Base-by-base conservation (phyloP, 2,113 vertebrate species). In the Empidonax alnorum region DNA sequence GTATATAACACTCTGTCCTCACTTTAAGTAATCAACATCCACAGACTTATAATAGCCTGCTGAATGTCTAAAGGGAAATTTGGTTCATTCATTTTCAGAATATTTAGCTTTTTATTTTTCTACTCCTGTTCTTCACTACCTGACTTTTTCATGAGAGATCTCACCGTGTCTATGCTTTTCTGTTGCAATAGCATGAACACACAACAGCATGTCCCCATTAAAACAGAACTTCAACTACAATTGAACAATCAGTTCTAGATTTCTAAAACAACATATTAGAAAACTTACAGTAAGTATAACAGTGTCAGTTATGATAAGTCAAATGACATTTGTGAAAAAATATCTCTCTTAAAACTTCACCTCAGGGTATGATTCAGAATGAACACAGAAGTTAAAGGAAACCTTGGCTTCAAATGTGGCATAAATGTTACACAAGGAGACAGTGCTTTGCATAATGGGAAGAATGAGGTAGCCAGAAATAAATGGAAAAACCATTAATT, bases 381-480 rank as follows among this genome's bases (percentile, higher is more conserved):
- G 11, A 68, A 52, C 20, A 46, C 4, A 67, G 22, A 92, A 37
- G 3, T 28, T 69, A 37, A 62, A 73, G 16, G 31, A 63, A 76
- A 65, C 6, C 14, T 67, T 62, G 19, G 3, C 37, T 89, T 75
- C 25, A 44, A 71, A 53, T n/a, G 20, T 6, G 69, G 28, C 10
- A 24, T 65, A 49, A 47, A 69, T 62, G 3, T 82, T 69, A 49
- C 8, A 23, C 12, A 87, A 68, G 8, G 15, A 62, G 13, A 68
- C 0, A 0, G 3, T 62, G 27, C 20, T 77, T 77, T 31, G 12
- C 10, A 27, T n/a, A 71, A 53, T 37, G 11, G 22, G 22, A 67
- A 78, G 27, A 75, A 81, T 53, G 7, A 75, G 14, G 35, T 13
- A 49, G 9, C 31, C 24, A 52, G 56, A 92, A 59, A 61, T 35